Conservation (phyloP, 2,113 vertebrate species). For the Neofelis nebulosa region DNA sequence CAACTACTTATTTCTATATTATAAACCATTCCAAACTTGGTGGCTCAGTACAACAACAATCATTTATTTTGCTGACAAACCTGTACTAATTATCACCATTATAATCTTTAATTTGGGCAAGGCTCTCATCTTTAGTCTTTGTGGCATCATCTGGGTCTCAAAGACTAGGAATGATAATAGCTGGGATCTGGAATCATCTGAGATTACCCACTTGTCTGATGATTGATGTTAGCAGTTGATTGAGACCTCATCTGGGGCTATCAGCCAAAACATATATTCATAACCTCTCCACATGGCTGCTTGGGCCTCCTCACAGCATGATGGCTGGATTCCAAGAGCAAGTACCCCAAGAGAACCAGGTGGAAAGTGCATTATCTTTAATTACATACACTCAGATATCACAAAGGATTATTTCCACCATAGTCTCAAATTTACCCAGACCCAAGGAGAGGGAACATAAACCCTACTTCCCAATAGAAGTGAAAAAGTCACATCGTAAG, state of each 20-base stretch:
- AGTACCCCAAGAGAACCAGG: not conserved
- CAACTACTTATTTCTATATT: not conserved
- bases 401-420: not conserved
- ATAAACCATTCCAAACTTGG: not conserved
- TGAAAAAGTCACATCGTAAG: not conserved
- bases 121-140: not conserved
- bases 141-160: not conserved
- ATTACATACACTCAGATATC: not conserved
- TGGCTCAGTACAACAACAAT: not conserved
- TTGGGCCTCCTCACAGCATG: not conserved
- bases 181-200: not conserved
- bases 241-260: not conserved
- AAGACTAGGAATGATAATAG: not conserved
- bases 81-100: not conserved
- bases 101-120: not conserved
- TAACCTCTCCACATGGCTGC: not conserved
- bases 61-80: not conserved
- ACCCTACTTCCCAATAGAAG: not conserved
- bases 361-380: not conserved
- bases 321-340: not conserved
- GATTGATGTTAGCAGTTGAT: not conserved
- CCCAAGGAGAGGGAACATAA: not conserved
- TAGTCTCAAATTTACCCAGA: not conserved
- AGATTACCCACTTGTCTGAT: not conserved
- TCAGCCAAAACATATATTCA: not conserved